Evolutionary conservation across 2,888 invertebrate species (phyloP).

Genomic region (Hemaris fuciformis): DNA sequence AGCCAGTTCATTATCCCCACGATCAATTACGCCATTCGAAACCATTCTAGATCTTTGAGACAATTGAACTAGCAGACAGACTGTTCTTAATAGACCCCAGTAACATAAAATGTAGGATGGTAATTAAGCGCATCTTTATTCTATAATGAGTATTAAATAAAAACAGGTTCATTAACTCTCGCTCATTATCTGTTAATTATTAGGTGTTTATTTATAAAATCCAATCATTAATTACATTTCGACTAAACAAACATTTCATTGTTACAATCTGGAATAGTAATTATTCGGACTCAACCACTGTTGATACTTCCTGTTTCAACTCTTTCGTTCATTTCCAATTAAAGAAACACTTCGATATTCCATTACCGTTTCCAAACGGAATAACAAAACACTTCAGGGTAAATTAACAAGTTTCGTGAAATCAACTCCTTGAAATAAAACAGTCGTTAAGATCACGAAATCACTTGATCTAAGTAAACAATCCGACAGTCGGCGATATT

Average conservation of each 20-base stretch:
- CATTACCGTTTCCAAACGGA: constrained; percentile 5
- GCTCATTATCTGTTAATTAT: neutral
- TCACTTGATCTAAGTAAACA: constrained; percentile 33
- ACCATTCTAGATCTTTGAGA: constrained; percentile 27
- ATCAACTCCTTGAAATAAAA: constrained; percentile 13
- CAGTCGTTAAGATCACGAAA: constrained; percentile 17
- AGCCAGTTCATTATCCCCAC: constrained; percentile 36
- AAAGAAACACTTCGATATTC: constrained; percentile 11
- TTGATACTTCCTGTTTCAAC: constrained; percentile 1
- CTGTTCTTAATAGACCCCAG: constrained; percentile 24
- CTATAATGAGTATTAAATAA: neutral
- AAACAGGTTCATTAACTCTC: neutral
- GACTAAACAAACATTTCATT: neutral
- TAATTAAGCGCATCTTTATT: neutral
- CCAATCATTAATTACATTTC: too few relatives aligned
- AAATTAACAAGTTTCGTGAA: constrained; percentile 13
- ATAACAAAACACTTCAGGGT: constrained; percentile 5
- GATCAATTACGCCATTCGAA: constrained; percentile 34
- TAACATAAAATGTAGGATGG: neutral
- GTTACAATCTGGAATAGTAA: neutral
- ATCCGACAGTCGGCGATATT: constrained; percentile 25
- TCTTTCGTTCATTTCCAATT: constrained; percentile 7
- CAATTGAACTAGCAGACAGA: constrained; percentile 32
- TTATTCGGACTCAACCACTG: neutral
- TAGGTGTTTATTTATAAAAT: neutral